Base-by-base conservation (phyloP, 2,113 vertebrate species). In the Ailurus styani region DNA sequence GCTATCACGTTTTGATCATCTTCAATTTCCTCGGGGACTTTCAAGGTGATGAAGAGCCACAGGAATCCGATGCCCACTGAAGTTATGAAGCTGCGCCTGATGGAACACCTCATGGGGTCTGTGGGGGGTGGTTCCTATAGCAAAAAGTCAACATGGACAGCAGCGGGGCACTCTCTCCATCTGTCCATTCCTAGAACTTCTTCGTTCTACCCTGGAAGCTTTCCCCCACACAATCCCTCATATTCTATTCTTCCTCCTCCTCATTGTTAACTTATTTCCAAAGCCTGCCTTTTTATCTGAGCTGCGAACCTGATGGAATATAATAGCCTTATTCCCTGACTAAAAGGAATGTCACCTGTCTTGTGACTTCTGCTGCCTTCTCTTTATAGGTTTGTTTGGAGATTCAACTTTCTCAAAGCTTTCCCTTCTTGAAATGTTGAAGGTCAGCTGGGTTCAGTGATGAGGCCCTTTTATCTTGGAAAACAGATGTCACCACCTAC, bases 41-140 rank as follows among this genome's bases (percentile, higher is more conserved):
- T 27, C 93, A 97, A 21, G 7, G 4, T 87, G 83, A 93, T 10
- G 64, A 96, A n/a, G 31, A 96, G 6, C 94, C 95, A 97, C 83
- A 96, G 90, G 79, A 91, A 7, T 6, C 37, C 7, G 0, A 87
- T 1, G 23, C 60, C 83, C 54, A 57, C 1, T 2, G 29, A 75
- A 55, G 15, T 8, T 0, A 84, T 0, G n/a, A 88, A 21, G 87
- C 23, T 70, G 18, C 0, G 6, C 37, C 66, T 21, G 72, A 54
- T 4, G 82, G 73, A 40, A 2, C 47, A 70, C 6, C 0, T 37
- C 94, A 92, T 93, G 2, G 2, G 7, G 3, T 31, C 57, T 6
- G 10, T 18, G 0, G 14, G n/a, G 40, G 1, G 0, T 0, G 2
- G 42, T 17, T 85, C 89, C 97, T 97, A 18, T 1, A 72, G 62